Evolutionary conservation across 23 tunicate species (phyloP).

Genomic region (Halocynthia aurantium): DNA sequence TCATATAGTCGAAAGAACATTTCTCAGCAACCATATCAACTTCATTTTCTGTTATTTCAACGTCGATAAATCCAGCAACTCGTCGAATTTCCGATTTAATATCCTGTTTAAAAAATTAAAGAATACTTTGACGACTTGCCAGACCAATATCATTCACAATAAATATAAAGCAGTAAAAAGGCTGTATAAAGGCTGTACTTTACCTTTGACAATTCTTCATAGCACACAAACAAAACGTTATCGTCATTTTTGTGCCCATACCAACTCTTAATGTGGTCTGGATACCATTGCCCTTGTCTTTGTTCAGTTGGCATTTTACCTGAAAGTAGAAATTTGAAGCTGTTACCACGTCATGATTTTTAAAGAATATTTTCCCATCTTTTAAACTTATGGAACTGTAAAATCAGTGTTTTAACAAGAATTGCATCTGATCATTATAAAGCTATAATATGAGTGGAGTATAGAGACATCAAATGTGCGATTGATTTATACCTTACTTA

Average conservation of each 20-base stretch:
- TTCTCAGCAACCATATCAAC: not conserved
- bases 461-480: too few relatives aligned
- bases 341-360: too few relatives aligned
- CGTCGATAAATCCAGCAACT: not conserved
- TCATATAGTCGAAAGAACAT: constrained; percentile 18
- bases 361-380: too few relatives aligned
- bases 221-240: constrained; percentile 31
- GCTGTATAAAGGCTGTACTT: not conserved
- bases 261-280: constrained; percentile 27
- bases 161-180: too few relatives aligned
- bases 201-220: constrained; percentile 44
- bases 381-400: too few relatives aligned
- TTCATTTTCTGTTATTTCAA: constrained; percentile 12
- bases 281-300: constrained; percentile 34
- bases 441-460: too few relatives aligned
- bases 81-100: constrained; percentile 8
- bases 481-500: too few relatives aligned
- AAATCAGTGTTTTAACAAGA: too few relatives aligned
- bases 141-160: too few relatives aligned
- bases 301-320: constrained; percentile 35
- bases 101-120: not conserved
- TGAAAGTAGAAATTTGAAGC: not conserved
- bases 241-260: constrained; percentile 21
- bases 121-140: too few relatives aligned
- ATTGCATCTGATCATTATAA: too few relatives aligned